phyloP scores from a whole-genome alignment of 2,113 vertebrate species.

The Mandrillus leucophaeus region DNA sequence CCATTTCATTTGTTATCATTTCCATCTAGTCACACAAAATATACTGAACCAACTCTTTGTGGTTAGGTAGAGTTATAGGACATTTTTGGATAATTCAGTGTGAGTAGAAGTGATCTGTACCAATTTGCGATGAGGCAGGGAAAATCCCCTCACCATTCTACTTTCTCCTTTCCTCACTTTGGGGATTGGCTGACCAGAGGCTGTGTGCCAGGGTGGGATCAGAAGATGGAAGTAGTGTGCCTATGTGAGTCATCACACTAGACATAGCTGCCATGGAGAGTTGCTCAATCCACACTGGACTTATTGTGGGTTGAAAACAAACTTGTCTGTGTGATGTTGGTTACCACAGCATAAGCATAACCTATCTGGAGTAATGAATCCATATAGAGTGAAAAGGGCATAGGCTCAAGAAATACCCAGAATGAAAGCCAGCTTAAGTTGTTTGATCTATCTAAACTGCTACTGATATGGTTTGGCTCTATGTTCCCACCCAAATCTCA shows the following conservation, averaged over 20 bases:
- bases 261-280: fast-evolving
- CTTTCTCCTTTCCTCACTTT: background rate
- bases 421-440: background rate
- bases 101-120: background rate
- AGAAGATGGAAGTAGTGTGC: background rate
- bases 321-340: background rate
- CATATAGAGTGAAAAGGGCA: background rate
- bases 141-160: background rate
- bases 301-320: background rate
- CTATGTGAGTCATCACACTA: background rate
- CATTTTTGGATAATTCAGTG: fast-evolving
- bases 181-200: background rate
- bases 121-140: background rate
- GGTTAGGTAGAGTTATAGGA: fast-evolving
- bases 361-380: background rate
- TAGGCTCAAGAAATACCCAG: background rate
- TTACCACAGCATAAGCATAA: background rate
- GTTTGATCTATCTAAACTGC: background rate
- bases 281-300: fast-evolving
- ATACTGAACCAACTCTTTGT: background rate
- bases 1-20: background rate
- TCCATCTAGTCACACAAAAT: background rate
- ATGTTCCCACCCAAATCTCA: too few relatives aligned
- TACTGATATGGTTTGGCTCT: too few relatives aligned
- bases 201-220: background rate